Percentiles rank a stretch among this genome's conserved stretches.
Evolutionary conservation across 64 coral and sea anemone species (phyloP).

Genomic region (Actinia tenebrosa): DNA sequence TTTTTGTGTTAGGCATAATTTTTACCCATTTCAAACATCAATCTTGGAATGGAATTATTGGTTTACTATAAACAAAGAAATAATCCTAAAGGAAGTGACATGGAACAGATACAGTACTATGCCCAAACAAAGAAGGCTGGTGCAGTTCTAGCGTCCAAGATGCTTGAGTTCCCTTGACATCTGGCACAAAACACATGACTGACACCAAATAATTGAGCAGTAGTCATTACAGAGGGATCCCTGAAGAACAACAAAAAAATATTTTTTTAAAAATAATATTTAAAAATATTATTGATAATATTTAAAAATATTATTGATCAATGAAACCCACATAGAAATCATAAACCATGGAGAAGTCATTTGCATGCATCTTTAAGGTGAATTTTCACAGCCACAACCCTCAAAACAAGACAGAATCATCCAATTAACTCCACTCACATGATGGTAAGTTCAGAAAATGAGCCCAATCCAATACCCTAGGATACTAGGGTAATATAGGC

Average conservation of each 20-base stretch:
- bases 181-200: constrained; percentile 35
- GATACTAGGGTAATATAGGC: too few species aligned
- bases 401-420: background rate
- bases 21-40: too few species aligned
- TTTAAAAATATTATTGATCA: background rate
- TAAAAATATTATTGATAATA: background rate
- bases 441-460: too few species aligned
- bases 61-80: too few species aligned
- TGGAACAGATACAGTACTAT: too few species aligned
- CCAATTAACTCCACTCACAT: too few species aligned
- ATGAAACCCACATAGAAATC: background rate
- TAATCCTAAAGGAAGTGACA: background rate
- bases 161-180: constrained; percentile 51
- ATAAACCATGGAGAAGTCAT: background rate
- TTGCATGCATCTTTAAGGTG: too few species aligned
- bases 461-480: too few species aligned
- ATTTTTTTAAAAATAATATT: too few species aligned
- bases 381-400: background rate
- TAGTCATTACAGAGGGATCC: constrained; percentile 56
- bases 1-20: too few species aligned
- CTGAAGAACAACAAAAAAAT: background rate
- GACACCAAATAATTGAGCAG: background rate
- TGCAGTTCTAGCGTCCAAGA: constrained; percentile 3
- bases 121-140: background rate
- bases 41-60: too few species aligned